A percentile compares a stretch with the other conserved stretches of the same genome.
Conservation (phyloP, 2,797 vertebrate genomes). For the Acanthornis magna region DNA sequence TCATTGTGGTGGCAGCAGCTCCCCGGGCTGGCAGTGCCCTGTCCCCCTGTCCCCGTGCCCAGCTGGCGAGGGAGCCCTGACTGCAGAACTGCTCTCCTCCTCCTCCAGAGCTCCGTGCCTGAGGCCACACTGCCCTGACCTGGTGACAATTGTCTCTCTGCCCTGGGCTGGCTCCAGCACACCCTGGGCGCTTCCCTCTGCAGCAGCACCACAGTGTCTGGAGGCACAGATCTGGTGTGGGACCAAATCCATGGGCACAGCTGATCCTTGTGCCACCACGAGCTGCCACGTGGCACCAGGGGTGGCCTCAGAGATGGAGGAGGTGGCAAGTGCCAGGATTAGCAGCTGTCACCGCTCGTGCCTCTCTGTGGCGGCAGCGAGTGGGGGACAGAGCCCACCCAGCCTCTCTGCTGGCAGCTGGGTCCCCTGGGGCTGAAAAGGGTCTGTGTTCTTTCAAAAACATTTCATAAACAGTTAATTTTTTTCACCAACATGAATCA, state of each 20-base stretch:
- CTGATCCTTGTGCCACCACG: background rate
- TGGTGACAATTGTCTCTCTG: background rate
- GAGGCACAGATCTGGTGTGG: rapidly evolving
- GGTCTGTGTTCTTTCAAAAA: slow-evolving; percentile 15
- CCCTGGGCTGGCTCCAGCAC: background rate
- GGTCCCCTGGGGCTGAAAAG: background rate
- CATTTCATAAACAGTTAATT: background rate
- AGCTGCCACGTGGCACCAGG: background rate
- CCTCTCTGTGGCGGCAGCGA: background rate
- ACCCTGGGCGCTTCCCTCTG: background rate
- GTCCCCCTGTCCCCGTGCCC: background rate
- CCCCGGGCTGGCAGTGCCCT: background rate
- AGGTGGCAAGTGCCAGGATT: background rate
- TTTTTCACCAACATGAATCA: background rate
- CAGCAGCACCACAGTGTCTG: background rate
- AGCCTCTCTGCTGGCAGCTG: background rate
- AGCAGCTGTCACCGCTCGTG: background rate
- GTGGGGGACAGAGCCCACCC: background rate
- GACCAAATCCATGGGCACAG: background rate
- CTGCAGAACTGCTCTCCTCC: background rate
- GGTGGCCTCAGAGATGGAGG: background rate
- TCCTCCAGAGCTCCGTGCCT: background rate
- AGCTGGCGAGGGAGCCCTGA: background rate
- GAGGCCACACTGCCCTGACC: background rate
- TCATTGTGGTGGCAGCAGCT: background rate